These are phyloP conservation scores for Hyperoodon ampullatus DNA, from an alignment of 2,113 vertebrate genomes.

Conservation along the genomic window DNA sequence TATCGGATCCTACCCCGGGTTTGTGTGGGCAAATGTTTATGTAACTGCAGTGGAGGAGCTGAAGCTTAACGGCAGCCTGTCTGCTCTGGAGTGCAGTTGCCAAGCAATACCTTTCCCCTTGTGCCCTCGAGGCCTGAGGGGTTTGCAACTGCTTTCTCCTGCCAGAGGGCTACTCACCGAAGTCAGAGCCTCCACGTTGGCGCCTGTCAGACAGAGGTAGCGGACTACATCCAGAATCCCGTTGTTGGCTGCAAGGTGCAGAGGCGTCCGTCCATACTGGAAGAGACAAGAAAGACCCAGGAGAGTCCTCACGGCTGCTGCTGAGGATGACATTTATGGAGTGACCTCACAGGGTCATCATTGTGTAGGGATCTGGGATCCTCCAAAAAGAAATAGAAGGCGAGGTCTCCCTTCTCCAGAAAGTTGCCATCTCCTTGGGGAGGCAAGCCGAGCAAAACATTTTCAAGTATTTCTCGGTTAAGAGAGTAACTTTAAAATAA, in stretches of 20 bases:
- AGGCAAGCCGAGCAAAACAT: not conserved
- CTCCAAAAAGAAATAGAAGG: not conserved
- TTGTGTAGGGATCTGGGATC: not conserved
- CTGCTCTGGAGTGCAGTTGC: not conserved
- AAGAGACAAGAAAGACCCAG: not conserved
- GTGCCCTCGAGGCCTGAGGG: not conserved
- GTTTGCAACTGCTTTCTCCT: not conserved
- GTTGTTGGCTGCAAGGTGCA: slow-evolving; percentile 95
- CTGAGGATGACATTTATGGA: accelerated
- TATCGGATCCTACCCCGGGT: not conserved
- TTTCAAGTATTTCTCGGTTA: not conserved
- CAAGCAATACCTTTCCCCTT: not conserved
- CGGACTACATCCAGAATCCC: slow-evolving; percentile 96
- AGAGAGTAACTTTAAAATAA: slow-evolving; percentile 18
- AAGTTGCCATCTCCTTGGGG: not conserved
- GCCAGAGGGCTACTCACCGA: slow-evolving; percentile 86
- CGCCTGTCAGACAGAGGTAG: slow-evolving; percentile 94
- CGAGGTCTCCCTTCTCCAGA: not conserved
- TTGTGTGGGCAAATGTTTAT: not conserved
- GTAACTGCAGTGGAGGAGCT: not conserved
- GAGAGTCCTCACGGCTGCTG: not conserved
- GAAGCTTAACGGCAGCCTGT: not conserved
- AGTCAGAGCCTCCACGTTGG: slow-evolving; percentile 93
- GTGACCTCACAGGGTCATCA: not conserved
- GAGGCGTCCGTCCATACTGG: slow-evolving; percentile 94